Evolutionary conservation across 1,140 invertebrate genomes (phyloP), one percentile per base, ranked within the genome.

Genomic region (Temnothorax nylanderi): DNA sequence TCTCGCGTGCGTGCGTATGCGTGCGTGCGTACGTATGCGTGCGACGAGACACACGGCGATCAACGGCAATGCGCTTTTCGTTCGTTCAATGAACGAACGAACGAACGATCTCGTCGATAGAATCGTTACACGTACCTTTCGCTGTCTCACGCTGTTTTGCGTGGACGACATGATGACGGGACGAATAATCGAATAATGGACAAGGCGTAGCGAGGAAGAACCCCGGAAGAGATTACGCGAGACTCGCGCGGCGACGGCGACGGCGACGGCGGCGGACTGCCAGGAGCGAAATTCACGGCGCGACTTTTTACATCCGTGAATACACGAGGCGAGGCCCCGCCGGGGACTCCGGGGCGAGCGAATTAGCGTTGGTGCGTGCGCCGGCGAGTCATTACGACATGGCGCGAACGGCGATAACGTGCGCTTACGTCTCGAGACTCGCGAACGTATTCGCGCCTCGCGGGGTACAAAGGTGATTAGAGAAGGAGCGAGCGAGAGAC

Each of bases 51-150:
- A 26, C 26, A 1, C 26, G 26, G 26, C 26, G 26, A 1, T 26
- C 41, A 44, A 41, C 41, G 41, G 41, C 37, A 6, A 0, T 8
- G 8, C 0, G 41, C 41, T 10, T 26, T 26, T 26, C 26, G 26
- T 26, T 26, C 26, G 26, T 26, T 26, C 26, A 26, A 26, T 26
- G 26, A 26, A 26, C 26, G 26, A 26, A 26, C 26, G 26, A 26
- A 26, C 26, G 26, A 26, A n/a, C n/a, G n/a, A n/a, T n/a, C n/a
- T 26, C 26, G 26, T 26, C 26, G 26, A 26, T 44, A 10, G 47
- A 44, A 37, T 41, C 6, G 6, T 65, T 58, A 81, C 62, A 81
- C 62, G 44, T 41, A 86, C 85, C 64, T 86, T 86, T 51, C 82
- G 67, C 76, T 34, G 85, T 44, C 51, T 64, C 21, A 72, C 72